phyloP scores from a whole-genome alignment of 2,888 invertebrate species.

The Drosophila limbata region DNA sequence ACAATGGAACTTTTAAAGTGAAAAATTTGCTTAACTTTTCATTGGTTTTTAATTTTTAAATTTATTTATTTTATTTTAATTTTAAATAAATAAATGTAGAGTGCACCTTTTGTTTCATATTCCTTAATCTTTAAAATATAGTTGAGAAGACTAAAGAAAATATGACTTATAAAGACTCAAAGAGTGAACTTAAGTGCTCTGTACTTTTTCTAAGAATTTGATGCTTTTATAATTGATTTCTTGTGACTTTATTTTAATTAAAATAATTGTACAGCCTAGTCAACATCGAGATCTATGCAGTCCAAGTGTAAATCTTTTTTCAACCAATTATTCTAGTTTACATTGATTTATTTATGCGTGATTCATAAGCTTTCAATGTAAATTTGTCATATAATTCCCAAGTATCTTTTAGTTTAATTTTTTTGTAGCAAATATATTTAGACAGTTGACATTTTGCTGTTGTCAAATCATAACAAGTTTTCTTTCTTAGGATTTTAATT shows the following conservation, averaged over 20 bases:
- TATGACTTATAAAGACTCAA: too few relatives aligned
- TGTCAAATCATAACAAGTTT: background rate
- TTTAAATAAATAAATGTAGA: background rate
- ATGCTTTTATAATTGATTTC: background rate
- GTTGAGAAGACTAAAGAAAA: too few relatives aligned
- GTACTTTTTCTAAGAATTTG: background rate
- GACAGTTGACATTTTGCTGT: slow-evolving; percentile 4
- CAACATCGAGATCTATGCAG: background rate
- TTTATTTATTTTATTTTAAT: background rate
- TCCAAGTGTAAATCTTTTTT: background rate
- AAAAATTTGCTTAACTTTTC: background rate
- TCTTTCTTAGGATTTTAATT: background rate
- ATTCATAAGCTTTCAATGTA: slow-evolving; percentile 4
- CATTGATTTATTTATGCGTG: background rate
- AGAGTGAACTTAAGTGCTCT: too few relatives aligned
- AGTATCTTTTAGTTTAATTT: background rate
- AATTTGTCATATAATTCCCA: background rate
- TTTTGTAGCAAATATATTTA: background rate
- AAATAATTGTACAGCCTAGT: slow-evolving; percentile 4
- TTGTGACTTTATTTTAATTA: background rate
- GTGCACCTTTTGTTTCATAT: too few relatives aligned
- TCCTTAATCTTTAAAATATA: too few relatives aligned
- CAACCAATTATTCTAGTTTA: background rate
- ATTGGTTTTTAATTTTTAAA: background rate
- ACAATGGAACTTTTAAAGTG: background rate